Conservation (phyloP, 2,113 vertebrate genomes). For the Epinephelus lanceolatus region DNA sequence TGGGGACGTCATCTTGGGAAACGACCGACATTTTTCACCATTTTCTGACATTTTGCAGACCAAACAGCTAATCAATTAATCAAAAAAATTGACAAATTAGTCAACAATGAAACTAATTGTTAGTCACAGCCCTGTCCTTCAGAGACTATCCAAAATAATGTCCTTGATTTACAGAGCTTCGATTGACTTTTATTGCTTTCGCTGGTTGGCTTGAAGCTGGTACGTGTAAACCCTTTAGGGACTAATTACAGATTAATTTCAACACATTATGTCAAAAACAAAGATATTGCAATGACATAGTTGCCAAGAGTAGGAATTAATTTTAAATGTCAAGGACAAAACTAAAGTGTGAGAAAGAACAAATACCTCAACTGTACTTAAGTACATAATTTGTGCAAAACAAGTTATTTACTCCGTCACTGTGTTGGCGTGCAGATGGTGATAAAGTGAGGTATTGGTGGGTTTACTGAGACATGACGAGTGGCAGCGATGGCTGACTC, state of each 20-base stretch:
- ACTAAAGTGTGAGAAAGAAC: neutral
- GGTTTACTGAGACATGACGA: slow-evolving; percentile 63
- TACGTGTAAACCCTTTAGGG: neutral
- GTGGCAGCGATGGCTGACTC: slow-evolving; percentile 70
- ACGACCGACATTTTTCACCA: too few species aligned
- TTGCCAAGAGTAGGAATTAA: neutral
- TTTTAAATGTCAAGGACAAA: neutral
- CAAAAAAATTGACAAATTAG: too few species aligned
- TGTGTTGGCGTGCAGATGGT: slow-evolving; percentile 52
- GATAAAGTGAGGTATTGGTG: slow-evolving; percentile 68
- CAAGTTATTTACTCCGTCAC: slow-evolving; percentile 19
- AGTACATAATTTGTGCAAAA: slow-evolving; percentile 36
- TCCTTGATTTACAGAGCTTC: neutral
- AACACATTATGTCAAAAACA: neutral
- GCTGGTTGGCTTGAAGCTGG: slow-evolving; percentile 1
- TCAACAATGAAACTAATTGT: too few species aligned
- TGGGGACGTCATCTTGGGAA: too few species aligned
- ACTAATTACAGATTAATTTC: neutral
- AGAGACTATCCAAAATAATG: neutral
- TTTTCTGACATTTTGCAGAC: too few species aligned
- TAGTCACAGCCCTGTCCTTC: too few species aligned
- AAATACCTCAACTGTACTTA: slow-evolving; percentile 2
- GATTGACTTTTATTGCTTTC: neutral
- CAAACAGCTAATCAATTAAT: too few species aligned
- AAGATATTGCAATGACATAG: neutral